Conservation (phyloP, 2,797 vertebrate genomes). For the Pelochelys cantorii region DNA sequence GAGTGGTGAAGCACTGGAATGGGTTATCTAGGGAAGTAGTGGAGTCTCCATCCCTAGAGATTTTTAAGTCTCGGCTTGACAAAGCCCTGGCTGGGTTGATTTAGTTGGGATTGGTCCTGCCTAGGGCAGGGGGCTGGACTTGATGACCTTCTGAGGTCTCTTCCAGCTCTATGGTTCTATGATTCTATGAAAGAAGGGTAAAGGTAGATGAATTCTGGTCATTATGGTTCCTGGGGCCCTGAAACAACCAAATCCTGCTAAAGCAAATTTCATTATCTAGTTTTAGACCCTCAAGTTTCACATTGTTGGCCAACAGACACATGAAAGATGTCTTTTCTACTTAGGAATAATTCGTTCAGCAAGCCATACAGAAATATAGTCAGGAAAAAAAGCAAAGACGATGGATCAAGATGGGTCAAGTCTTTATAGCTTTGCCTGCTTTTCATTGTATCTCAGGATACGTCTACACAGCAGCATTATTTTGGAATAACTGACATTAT, state of each 20-base stretch:
- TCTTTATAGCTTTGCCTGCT: not conserved
- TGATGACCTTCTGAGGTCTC: too few species aligned
- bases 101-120: too few species aligned
- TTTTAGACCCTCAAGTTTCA: not conserved
- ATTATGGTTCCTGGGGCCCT: not conserved
- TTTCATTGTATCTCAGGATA: not conserved
- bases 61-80: too few species aligned
- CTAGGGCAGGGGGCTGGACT: too few species aligned
- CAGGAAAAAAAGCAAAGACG: not conserved
- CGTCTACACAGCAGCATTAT: too few species aligned
- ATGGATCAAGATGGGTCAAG: slow-evolving; percentile 7
- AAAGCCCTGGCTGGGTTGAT: too few species aligned
- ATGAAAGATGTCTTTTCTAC: not conserved
- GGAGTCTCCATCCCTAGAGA: too few species aligned
- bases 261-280: not conserved
- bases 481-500: too few species aligned
- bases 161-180: too few species aligned
- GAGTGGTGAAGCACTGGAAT: too few species aligned
- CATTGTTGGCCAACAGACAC: not conserved
- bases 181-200: not conserved
- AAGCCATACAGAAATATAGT: not conserved
- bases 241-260: not conserved
- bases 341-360: not conserved
- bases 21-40: too few species aligned
- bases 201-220: not conserved